A percentile compares a stretch with the other conserved stretches of the same genome.
These are phyloP conservation scores for Hemibagrus wyckioides DNA, from an alignment of 2,113 vertebrate genomes.

Conservation along the genomic window DNA sequence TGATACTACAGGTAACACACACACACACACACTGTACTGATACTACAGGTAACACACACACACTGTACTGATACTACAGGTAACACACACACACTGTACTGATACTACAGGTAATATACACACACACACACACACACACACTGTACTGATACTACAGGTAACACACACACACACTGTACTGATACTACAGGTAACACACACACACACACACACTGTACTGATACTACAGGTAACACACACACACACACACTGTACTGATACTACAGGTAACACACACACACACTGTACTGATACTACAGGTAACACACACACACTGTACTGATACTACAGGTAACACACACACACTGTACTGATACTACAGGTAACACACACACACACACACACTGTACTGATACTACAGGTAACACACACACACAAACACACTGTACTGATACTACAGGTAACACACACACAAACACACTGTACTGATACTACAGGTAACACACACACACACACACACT, in stretches of 20 bases:
- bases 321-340: no score
- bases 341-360: slow-evolving; percentile 71
- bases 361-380: slow-evolving; percentile 66
- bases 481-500: slow-evolving; percentile 53
- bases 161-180: slow-evolving; percentile 48
- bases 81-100: no score
- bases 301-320: no score
- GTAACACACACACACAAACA: slow-evolving; percentile 50
- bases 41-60: slow-evolving; percentile 48
- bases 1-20: slow-evolving; percentile 79
- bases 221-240: no score
- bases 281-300: no score
- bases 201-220: neutral
- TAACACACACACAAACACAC: slow-evolving; percentile 50
- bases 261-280: slow-evolving; percentile 71
- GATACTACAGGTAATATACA: slow-evolving; percentile 84
- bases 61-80: slow-evolving; percentile 36
- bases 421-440: slow-evolving; percentile 78
- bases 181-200: slow-evolving; percentile 78
- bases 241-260: slow-evolving; percentile 70
- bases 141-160: no score
- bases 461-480: no score
- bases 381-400: no score
- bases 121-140: neutral
- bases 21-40: neutral